Conservation (phyloP, 2,113 vertebrate genomes). For the Delphinus delphis region DNA sequence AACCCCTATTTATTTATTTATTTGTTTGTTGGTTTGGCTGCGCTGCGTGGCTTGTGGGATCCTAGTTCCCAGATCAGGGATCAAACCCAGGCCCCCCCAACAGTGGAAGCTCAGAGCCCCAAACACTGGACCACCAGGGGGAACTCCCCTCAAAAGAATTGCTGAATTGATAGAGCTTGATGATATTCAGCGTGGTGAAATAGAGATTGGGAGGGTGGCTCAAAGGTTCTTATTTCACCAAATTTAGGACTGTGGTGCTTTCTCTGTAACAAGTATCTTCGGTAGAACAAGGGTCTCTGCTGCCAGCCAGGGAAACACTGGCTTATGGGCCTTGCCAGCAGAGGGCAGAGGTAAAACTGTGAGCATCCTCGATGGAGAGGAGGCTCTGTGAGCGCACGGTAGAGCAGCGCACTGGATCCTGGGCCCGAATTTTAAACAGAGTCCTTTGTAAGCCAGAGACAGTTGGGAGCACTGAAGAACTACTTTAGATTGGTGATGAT, state of each 20-base stretch:
- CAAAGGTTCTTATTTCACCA: background rate
- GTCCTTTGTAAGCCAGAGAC: background rate
- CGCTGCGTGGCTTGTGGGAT: too few species aligned
- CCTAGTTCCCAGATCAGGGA: too few species aligned
- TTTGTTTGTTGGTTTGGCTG: too few species aligned
- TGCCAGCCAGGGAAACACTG: background rate
- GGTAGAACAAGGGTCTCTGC: background rate
- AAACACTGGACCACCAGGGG: too few species aligned
- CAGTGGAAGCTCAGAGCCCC: too few species aligned
- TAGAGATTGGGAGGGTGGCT: background rate
- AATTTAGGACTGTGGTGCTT: background rate
- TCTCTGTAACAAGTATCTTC: background rate
- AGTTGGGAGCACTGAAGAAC: background rate
- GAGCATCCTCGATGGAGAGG: background rate
- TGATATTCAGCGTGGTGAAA: background rate
- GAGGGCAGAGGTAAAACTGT: background rate
- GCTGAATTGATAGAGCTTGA: slow-evolving; percentile 2
- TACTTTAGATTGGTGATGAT: background rate
- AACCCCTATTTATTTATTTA: too few species aligned
- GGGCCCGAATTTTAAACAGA: background rate
- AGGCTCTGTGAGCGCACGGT: background rate
- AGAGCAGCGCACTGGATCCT: background rate
- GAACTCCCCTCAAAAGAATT: background rate
- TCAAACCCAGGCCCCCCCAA: too few species aligned
- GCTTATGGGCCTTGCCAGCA: background rate